These are phyloP conservation scores for Harpalus rufipes DNA, from an alignment of 2,888 invertebrate species.

Conservation along the genomic window DNA sequence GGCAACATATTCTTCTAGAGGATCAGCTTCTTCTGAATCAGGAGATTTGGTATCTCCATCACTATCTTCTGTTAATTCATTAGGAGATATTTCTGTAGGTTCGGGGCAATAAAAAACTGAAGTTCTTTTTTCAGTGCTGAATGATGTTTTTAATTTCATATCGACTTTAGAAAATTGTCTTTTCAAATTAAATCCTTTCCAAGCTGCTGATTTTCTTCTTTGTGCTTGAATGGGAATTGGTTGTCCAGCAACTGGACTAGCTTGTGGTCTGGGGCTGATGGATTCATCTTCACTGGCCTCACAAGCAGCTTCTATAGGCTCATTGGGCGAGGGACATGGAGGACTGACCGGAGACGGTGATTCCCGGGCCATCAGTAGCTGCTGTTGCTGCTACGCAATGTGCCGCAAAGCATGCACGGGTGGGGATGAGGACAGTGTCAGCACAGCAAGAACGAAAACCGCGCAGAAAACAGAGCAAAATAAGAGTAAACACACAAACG, in stretches of 20 bases:
- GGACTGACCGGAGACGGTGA: conserved; percentile 74
- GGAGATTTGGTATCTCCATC: conserved; percentile 63
- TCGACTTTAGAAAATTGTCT: conserved; percentile 90
- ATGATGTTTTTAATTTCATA: conserved; percentile 85
- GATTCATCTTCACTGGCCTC: conserved; percentile 76
- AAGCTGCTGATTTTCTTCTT: conserved; percentile 83
- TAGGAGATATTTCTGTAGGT: conserved; percentile 64
- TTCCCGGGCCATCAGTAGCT: conserved; percentile 55
- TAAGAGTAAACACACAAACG: conserved; percentile 63
- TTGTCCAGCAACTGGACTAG: conserved; percentile 62
- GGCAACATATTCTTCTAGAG: conserved; percentile 70
- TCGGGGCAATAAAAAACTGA: conserved; percentile 75
- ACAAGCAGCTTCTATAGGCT: conserved; percentile 74
- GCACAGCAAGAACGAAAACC: conserved; percentile 48
- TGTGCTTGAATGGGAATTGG: conserved; percentile 73
- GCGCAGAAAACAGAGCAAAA: conserved; percentile 65
- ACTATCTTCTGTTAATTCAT: conserved; percentile 64
- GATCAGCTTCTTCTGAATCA: conserved; percentile 69
- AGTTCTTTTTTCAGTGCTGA: conserved; percentile 78
- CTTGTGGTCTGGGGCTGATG: conserved; percentile 67
- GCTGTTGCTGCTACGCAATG: conserved; percentile 37
- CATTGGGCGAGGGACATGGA: conserved; percentile 78
- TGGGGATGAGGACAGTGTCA: conserved; percentile 45
- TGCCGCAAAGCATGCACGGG: conserved; percentile 70
- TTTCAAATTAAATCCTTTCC: conserved; percentile 90